phyloP scores from a whole-genome alignment of 2,888 invertebrate genomes.

The Pandemis corylana region DNA sequence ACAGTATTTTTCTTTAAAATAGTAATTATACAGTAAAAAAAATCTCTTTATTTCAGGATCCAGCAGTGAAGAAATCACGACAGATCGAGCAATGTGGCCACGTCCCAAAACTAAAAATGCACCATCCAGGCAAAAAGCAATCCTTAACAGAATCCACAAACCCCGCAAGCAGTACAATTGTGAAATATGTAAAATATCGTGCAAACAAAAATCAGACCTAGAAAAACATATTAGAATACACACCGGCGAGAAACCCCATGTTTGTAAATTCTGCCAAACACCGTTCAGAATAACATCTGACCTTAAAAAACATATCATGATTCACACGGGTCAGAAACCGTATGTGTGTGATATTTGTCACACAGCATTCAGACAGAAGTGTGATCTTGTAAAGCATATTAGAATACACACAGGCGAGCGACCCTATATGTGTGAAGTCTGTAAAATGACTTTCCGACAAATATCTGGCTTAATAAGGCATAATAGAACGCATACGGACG shows the following conservation, averaged over 20 bases:
- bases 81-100: background rate
- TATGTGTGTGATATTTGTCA: slow-evolving; percentile 1
- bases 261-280: background rate
- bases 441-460: background rate
- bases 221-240: background rate
- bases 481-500: background rate
- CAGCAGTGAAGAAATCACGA: background rate
- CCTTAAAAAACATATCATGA: background rate
- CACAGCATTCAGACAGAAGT: background rate
- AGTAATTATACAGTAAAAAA: too few relatives aligned
- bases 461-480: background rate
- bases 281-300: background rate
- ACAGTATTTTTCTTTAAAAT: too few relatives aligned
- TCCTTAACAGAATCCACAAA: background rate
- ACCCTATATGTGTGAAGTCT: background rate
- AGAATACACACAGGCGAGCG: slow-evolving; percentile 2
- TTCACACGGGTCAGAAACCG: slow-evolving; percentile 3
- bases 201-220: background rate
- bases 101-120: background rate
- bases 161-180: background rate
- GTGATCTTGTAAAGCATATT: background rate
- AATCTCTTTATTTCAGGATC: background rate
- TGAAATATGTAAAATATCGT: background rate
- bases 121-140: background rate
- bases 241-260: background rate